phyloP scores from a whole-genome alignment of 2,797 vertebrate genomes.

The Acipenser ruthenus region DNA sequence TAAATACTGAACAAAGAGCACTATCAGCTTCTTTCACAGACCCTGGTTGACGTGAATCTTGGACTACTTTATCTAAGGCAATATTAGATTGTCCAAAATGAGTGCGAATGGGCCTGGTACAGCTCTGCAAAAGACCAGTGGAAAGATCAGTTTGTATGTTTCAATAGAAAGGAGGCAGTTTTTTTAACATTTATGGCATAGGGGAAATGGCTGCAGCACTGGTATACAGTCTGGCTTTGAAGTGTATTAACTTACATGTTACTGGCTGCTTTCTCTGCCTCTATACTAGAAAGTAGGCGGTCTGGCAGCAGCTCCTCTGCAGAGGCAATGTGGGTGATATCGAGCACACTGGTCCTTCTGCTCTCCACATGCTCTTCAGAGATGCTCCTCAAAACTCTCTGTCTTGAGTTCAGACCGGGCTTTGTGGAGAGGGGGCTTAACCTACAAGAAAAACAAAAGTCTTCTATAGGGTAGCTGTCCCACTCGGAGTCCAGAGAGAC shows the following conservation, averaged over 20 bases:
- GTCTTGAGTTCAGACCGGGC: slow-evolving; percentile 23
- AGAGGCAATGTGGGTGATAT: slow-evolving; percentile 44
- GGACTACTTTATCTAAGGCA: no score
- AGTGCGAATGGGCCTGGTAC: no score
- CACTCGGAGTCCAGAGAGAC: neutral
- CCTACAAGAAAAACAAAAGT: neutral
- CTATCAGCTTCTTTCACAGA: no score
- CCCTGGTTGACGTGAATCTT: no score
- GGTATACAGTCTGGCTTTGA: neutral
- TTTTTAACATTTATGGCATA: no score
- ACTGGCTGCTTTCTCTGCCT: slow-evolving; percentile 63
- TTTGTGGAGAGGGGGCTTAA: slow-evolving; percentile 11
- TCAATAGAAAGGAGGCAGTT: no score
- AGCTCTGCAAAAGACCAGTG: no score
- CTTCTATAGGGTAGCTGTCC: neutral
- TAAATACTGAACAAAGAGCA: no score
- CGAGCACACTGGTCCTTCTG: slow-evolving; percentile 22
- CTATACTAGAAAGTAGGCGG: slow-evolving; percentile 55
- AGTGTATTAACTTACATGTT: slow-evolving; percentile 37
- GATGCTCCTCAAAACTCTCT: slow-evolving; percentile 43
- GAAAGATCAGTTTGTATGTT: no score
- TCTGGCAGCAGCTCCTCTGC: slow-evolving; percentile 56
- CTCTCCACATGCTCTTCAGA: slow-evolving; percentile 12
- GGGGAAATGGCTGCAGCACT: no score
- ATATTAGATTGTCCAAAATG: no score